phyloP scores from a whole-genome alignment of 2,797 vertebrate species.

The Rhyacichthys aspro region DNA sequence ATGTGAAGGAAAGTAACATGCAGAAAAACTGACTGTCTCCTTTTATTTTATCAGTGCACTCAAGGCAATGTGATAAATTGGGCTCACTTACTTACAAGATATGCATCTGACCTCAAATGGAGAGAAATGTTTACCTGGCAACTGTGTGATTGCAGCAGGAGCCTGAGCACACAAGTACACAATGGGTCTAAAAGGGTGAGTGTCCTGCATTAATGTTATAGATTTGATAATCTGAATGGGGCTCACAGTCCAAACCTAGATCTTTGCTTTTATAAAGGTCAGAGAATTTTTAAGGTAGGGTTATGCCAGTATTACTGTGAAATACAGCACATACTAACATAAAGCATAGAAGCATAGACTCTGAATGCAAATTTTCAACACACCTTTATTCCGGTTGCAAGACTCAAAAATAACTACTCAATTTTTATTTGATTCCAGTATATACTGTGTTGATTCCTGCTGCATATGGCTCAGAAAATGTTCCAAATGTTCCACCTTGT shows the following conservation, averaged over 20 bases:
- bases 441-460: slow-evolving; percentile 53
- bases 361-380: slow-evolving; percentile 43
- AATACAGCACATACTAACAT: neutral
- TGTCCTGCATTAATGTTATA: slow-evolving; percentile 30
- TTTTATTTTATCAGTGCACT: slow-evolving; percentile 30
- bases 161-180: slow-evolving; percentile 42
- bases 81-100: slow-evolving; percentile 41
- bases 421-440: slow-evolving; percentile 39
- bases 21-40: too few relatives aligned
- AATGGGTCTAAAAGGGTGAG: slow-evolving; percentile 44
- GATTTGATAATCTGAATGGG: slow-evolving; percentile 26
- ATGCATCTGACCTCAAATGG: slow-evolving; percentile 56
- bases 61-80: slow-evolving; percentile 39
- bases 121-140: slow-evolving; percentile 56
- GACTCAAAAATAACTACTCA: slow-evolving; percentile 48
- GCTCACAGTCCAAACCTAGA: slow-evolving; percentile 38
- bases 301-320: slow-evolving; percentile 12
- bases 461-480: slow-evolving; percentile 61
- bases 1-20: slow-evolving; percentile 3
- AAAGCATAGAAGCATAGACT: neutral
- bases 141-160: slow-evolving; percentile 52
- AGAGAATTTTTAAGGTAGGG: slow-evolving; percentile 3
- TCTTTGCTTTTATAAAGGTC: slow-evolving; percentile 32
- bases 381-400: slow-evolving; percentile 38
- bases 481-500: slow-evolving; percentile 74